Conservation (phyloP, 2,888 invertebrate species). For the Conomelus anceps region DNA sequence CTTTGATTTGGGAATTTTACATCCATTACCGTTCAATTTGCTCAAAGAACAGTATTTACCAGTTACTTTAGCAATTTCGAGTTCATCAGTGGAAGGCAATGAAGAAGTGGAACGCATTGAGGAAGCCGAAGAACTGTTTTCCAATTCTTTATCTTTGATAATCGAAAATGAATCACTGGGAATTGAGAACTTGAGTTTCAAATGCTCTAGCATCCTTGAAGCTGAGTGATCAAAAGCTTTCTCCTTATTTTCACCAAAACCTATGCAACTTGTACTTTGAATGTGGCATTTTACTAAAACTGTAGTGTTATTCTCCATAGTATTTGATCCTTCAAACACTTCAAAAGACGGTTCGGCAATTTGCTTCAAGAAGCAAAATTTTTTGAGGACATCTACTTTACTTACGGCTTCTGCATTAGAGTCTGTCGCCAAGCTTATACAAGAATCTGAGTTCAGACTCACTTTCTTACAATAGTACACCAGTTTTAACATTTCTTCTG, state of each 20-base stretch:
- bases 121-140: not conserved
- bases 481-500: constrained; percentile 20
- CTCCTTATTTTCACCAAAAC: not conserved
- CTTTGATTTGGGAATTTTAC: not conserved
- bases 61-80: not conserved
- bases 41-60: not conserved
- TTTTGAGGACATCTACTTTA: not conserved
- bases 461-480: not conserved
- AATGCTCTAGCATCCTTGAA: not conserved
- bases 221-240: not conserved
- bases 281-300: not conserved
- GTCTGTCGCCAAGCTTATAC: not conserved
- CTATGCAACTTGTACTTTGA: not conserved
- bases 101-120: too few species aligned
- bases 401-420: not conserved
- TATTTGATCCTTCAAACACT: not conserved
- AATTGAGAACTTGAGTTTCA: not conserved
- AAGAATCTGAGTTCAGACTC: not conserved
- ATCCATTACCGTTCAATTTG: too few species aligned
- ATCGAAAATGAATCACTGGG: too few species aligned
- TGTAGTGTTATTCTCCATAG: not conserved
- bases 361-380: not conserved
- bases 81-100: not conserved
- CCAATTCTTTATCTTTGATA: not conserved
- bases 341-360: not conserved